phyloP scores from a whole-genome alignment of 2,888 invertebrate species.

The Trachelus troglodyta region DNA sequence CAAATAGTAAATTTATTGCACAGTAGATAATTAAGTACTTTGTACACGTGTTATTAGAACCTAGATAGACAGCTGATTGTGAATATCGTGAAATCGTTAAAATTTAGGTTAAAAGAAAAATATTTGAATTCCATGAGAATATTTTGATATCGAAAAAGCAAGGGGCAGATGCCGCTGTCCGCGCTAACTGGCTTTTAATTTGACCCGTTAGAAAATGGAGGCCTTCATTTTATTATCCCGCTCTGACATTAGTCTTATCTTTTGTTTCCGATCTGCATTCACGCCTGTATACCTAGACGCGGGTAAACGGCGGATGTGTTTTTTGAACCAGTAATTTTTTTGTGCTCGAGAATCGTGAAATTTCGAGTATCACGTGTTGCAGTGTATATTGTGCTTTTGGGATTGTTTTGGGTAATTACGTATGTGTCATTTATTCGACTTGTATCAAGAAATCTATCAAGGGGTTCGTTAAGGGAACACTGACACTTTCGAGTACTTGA shows the following conservation, averaged over 20 bases:
- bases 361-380: background rate
- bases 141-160: background rate
- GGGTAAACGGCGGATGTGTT: conserved; percentile 22
- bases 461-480: background rate
- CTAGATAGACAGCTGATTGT: background rate
- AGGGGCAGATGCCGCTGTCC: conserved; percentile 14
- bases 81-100: background rate
- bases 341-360: conserved; percentile 36
- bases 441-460: background rate
- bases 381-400: background rate
- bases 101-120: background rate
- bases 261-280: conserved; percentile 26
- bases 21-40: background rate
- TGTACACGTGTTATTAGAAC: background rate
- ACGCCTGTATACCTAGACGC: conserved; percentile 15
- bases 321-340: conserved; percentile 22
- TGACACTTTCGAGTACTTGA: background rate
- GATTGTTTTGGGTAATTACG: background rate
- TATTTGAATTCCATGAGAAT: background rate
- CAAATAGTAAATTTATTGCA: background rate
- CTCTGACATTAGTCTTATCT: conserved; percentile 27
- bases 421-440: background rate
- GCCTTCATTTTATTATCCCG: conserved; percentile 30
- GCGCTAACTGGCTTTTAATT: conserved; percentile 31
- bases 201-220: conserved; percentile 23